Evolutionary conservation across 2,888 invertebrate genomes (phyloP).

Genomic region (Noctua comes): DNA sequence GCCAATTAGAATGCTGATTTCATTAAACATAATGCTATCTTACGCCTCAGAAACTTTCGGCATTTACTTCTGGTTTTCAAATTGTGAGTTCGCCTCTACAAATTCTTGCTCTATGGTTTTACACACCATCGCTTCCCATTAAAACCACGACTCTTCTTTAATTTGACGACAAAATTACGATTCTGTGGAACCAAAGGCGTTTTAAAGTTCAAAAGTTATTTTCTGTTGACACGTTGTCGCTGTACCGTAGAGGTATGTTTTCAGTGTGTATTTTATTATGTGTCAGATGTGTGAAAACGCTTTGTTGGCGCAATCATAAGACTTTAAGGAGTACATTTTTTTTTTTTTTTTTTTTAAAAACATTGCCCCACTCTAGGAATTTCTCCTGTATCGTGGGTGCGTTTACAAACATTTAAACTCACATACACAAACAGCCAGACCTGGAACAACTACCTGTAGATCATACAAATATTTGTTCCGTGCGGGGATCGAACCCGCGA

Average conservation of each 20-base stretch:
- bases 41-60: too few species aligned
- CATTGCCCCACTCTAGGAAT: too few species aligned
- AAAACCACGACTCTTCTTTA: slow-evolving; percentile 52
- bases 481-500: too few species aligned
- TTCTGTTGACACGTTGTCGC: slow-evolving; percentile 48
- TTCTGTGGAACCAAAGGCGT: slow-evolving; percentile 39
- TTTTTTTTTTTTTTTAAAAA: too few species aligned
- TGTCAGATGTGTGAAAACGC: slow-evolving; percentile 8
- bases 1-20: too few species aligned
- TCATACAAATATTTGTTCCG: too few species aligned
- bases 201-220: slow-evolving; percentile 50
- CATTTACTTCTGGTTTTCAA: background rate
- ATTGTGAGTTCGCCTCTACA: background rate
- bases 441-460: too few species aligned
- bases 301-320: slow-evolving; percentile 12
- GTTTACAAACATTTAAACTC: too few species aligned
- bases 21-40: too few species aligned
- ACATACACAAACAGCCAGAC: too few species aligned
- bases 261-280: slow-evolving; percentile 21
- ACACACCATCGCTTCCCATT: slow-evolving; percentile 52
- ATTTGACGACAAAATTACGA: slow-evolving; percentile 65
- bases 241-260: slow-evolving; percentile 30
- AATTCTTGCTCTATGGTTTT: slow-evolving; percentile 15
- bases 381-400: too few species aligned
- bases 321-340: background rate